phyloP scores from a whole-genome alignment of 2,888 invertebrate species.

The Drosophila borborema region DNA sequence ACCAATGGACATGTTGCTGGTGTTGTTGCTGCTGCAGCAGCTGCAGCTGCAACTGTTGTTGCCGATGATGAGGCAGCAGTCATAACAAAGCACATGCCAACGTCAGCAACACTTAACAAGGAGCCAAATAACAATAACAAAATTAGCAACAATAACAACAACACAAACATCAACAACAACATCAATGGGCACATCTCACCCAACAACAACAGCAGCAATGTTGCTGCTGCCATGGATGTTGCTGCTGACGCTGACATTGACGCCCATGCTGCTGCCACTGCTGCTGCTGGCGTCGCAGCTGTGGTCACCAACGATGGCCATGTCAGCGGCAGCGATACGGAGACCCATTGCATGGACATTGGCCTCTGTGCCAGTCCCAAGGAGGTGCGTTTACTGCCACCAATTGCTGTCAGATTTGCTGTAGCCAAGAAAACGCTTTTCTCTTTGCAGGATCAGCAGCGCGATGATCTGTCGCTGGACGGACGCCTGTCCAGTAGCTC shows the following conservation, averaged over 20 bases:
- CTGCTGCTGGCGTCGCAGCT: constrained; percentile 24
- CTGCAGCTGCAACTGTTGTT: constrained; percentile 22
- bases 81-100: constrained; percentile 68
- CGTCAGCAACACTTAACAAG: constrained; percentile 75
- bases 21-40: constrained; percentile 13
- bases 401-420: constrained; percentile 2
- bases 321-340: constrained; percentile 75
- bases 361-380: constrained; percentile 83
- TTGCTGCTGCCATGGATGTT: constrained; percentile 38
- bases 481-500: constrained; percentile 82
- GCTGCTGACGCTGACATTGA: constrained; percentile 29
- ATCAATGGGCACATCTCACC: constrained; percentile 63
- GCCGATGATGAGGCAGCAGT: constrained; percentile 57
- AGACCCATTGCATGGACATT: constrained; percentile 81
- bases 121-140: constrained; percentile 79
- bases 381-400: constrained; percentile 75
- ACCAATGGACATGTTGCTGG: constrained; percentile 56
- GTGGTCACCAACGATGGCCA: constrained; percentile 60
- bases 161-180: constrained; percentile 40
- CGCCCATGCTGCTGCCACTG: constrained; percentile 20
- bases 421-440: neutral
- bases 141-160: constrained; percentile 73
- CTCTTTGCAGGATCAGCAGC: constrained; percentile 78
- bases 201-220: constrained; percentile 24
- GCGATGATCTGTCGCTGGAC: constrained; percentile 83